Conservation (phyloP, 2,113 vertebrate species). For the Nibea albiflora region DNA sequence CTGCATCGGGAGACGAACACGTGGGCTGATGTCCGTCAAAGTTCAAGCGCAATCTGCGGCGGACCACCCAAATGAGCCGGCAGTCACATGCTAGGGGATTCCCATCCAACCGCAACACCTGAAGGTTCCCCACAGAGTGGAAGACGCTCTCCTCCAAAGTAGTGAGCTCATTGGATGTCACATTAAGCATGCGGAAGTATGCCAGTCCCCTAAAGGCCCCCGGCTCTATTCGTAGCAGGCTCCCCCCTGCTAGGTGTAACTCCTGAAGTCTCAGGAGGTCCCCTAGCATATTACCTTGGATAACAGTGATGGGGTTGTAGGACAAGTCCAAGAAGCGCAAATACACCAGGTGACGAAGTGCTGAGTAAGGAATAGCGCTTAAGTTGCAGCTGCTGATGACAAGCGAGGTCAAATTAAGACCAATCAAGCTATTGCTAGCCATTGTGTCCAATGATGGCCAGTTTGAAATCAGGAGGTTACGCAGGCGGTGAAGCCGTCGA, state of each 20-base stretch:
- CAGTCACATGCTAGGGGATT: slow-evolving; percentile 93
- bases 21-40: slow-evolving; percentile 87
- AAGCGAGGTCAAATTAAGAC: slow-evolving; percentile 89
- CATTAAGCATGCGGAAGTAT: slow-evolving; percentile 87
- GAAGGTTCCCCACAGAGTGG: slow-evolving; percentile 87
- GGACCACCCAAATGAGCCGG: slow-evolving; percentile 90
- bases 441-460: slow-evolving; percentile 86
- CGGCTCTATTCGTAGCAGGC: slow-evolving; percentile 85
- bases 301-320: slow-evolving; percentile 88
- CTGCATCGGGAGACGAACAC: slow-evolving; percentile 81
- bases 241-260: slow-evolving; percentile 87
- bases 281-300: slow-evolving; percentile 82
- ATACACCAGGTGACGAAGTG: slow-evolving; percentile 86
- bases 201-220: slow-evolving; percentile 88
- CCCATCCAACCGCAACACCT: slow-evolving; percentile 87
- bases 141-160: slow-evolving; percentile 89
- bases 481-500: slow-evolving; percentile 81
- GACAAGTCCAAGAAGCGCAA: slow-evolving; percentile 89
- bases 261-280: slow-evolving; percentile 88
- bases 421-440: slow-evolving; percentile 85
- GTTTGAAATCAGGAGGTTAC: slow-evolving; percentile 84
- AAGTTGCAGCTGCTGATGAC: slow-evolving; percentile 88
- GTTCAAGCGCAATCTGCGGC: slow-evolving; percentile 82
- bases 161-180: slow-evolving; percentile 87
- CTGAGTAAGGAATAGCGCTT: slow-evolving; percentile 85